Conservation (phyloP, 2,113 vertebrate genomes). For the Argyrosomus japonicus region DNA sequence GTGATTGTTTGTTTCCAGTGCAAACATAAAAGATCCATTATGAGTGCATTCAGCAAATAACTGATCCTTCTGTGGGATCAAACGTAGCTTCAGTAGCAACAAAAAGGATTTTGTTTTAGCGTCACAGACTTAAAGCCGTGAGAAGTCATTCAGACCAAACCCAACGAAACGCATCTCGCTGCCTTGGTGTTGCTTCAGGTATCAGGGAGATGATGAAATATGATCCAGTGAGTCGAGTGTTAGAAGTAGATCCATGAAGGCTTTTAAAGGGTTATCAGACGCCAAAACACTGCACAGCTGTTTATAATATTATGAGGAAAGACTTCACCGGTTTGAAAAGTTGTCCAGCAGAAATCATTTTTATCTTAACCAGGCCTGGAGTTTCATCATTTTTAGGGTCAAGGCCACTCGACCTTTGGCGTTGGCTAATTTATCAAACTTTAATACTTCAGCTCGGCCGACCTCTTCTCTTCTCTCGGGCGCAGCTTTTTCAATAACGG, state of each 20-base stretch:
- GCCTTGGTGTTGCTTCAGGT: neutral
- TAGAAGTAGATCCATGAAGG: neutral
- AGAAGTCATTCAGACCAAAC: neutral
- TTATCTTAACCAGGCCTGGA: neutral
- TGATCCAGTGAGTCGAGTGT: neutral
- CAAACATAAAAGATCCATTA: neutral
- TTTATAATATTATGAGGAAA: neutral
- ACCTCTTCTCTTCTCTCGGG: no score
- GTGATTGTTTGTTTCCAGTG: neutral
- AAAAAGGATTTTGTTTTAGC: neutral
- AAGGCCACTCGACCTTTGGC: no score
- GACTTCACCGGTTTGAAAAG: neutral
- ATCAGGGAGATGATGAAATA: neutral
- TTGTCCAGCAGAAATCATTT: neutral
- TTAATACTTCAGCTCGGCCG: no score
- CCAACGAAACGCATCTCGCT: neutral
- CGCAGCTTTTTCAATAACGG: no score
- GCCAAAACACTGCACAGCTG: neutral
- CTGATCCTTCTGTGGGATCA: no score
- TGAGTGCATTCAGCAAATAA: neutral
- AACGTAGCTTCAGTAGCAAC: neutral
- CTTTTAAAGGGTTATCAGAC: neutral
- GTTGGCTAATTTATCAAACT: no score
- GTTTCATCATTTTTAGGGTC: no score
- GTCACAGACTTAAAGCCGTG: neutral